Evolutionary conservation across 2,797 vertebrate species (phyloP), one percentile per base, ranked within the genome.

Genomic region (Gouania willdenowi): DNA sequence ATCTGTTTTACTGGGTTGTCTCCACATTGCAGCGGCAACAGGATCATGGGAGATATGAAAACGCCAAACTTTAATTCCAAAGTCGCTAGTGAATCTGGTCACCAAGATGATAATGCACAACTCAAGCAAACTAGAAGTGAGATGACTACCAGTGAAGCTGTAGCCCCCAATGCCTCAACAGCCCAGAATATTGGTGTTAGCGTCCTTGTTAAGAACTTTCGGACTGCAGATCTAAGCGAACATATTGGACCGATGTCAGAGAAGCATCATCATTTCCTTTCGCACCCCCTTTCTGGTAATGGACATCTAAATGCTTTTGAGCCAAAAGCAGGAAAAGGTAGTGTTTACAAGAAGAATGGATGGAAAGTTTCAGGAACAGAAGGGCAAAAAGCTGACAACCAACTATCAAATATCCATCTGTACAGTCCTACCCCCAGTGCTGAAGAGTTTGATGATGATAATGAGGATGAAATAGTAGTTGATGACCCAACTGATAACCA

Each of bases 1-100:
- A 28, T 82, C 16, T 79, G 52, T 72, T 71, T 78, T 60, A 39
- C 26, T 64, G 94, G 92, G 84, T 82, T 74, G 79, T 59, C 54
- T 76, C 63, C 47, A 81, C 69, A 69, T 77, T 60, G 77, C 53
- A 69, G 49, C 66, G 45, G 58, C 23, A 66, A 25, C 70, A 87
- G 88, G n/a, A 95, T 85, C 90, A 99, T 99, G 97, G 96, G 93
- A 77, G 97, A 99, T 91, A 97, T 99, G 95, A 99, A 98, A 91
- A 99, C 97, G 48, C 97, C 96, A 51, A 97, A 99, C 85, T 99
- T 99, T 8, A 97, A 98, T 79, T 94, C 96, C 19, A 97, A 98
- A 88, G 93, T 91, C 29, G 93, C 95, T 6, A 96, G 99, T 56
- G 95, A 99, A 59, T 98, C 94, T 41, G 94, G 92, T 11, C 94